A percentile compares a stretch with the other conserved stretches of the same genome.
These are phyloP conservation scores for Diplazon laetatorius DNA, from an alignment of 2,888 invertebrate genomes.

Conservation along the genomic window DNA sequence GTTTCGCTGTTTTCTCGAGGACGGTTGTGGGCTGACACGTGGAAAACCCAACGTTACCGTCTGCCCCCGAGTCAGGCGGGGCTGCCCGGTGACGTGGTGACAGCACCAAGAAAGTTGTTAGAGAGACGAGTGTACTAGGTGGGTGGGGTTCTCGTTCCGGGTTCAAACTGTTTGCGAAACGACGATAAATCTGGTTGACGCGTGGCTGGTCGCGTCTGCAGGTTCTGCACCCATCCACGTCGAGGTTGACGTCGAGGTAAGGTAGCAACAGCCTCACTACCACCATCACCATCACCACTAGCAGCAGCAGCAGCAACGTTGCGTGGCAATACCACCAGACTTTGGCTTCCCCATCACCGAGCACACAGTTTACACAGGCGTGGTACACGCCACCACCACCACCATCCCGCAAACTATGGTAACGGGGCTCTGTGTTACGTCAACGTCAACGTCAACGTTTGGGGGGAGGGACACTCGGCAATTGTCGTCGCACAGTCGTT, in stretches of 20 bases:
- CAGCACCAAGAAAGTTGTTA: conserved; percentile 9
- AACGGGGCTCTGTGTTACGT: conserved; percentile 36
- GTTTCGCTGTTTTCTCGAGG: conserved; percentile 4
- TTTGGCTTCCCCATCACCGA: conserved; percentile 34
- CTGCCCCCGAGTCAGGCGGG: background rate
- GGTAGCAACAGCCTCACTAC: too few relatives aligned
- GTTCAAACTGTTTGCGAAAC: conserved; percentile 58
- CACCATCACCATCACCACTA: too few relatives aligned
- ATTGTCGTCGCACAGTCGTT: conserved; percentile 11
- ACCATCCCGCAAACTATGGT: conserved; percentile 14
- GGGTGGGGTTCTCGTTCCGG: conserved; percentile 22
- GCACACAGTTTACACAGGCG: conserved; percentile 1
- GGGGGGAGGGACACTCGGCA: conserved; percentile 11
- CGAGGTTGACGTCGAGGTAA: conserved; percentile 40
- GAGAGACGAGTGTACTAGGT: conserved; percentile 6
- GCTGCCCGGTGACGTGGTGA: conserved; percentile 17
- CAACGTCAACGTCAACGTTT: conserved; percentile 25
- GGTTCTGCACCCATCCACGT: conserved; percentile 48
- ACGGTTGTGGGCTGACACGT: conserved; percentile 4
- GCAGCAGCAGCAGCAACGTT: conserved; percentile 10
- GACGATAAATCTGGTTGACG: conserved; percentile 58
- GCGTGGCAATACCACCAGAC: conserved; percentile 18
- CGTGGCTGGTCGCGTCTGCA: conserved; percentile 55
- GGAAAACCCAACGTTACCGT: conserved; percentile 23
- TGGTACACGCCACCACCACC: too few relatives aligned